These are phyloP conservation scores for Takifugu bimaculatus DNA, from an alignment of 2,113 vertebrate genomes.

Conservation along the genomic window DNA sequence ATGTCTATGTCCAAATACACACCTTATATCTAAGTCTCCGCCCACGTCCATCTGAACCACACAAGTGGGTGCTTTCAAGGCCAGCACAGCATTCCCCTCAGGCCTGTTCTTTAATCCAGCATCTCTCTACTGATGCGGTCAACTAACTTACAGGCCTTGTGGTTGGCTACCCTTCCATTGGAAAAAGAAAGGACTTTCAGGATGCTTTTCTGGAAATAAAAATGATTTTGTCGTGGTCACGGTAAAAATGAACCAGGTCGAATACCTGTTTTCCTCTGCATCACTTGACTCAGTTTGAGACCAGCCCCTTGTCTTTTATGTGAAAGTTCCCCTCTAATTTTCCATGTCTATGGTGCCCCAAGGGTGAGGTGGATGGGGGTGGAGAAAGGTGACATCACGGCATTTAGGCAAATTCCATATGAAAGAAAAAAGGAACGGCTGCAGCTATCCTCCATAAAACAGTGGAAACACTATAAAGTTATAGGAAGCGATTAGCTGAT, in stretches of 20 bases:
- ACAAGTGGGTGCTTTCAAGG: slow-evolving; percentile 59
- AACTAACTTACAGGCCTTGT: slow-evolving; percentile 59
- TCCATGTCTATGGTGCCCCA: slow-evolving; percentile 53
- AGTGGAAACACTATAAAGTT: slow-evolving; percentile 68
- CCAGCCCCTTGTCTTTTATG: slow-evolving; percentile 67
- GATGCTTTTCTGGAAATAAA: slow-evolving; percentile 58
- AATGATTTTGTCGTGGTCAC: slow-evolving; percentile 41
- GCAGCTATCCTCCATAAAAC: slow-evolving; percentile 58
- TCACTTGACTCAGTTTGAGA: slow-evolving; percentile 69
- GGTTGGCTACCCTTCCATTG: slow-evolving; percentile 52
- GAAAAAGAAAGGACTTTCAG: slow-evolving; percentile 59
- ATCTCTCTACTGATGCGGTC: slow-evolving; percentile 54
- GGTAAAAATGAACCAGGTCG: slow-evolving; percentile 21
- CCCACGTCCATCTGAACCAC: slow-evolving; percentile 46
- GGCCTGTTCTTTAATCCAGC: slow-evolving; percentile 65
- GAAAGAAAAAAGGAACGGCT: slow-evolving; percentile 38
- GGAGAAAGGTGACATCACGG: slow-evolving; percentile 65
- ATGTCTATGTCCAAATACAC: slow-evolving; percentile 29
- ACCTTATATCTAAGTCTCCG: slow-evolving; percentile 55
- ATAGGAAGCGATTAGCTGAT: slow-evolving; percentile 67
- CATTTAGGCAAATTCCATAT: slow-evolving; percentile 69
- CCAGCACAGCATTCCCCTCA: slow-evolving; percentile 29
- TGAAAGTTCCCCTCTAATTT: slow-evolving; percentile 75
- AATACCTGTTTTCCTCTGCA: slow-evolving; percentile 70
- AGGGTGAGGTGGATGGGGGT: slow-evolving; percentile 36